These are phyloP conservation scores for Gobiocypris rarus DNA, from an alignment of 2,113 vertebrate species.

Conservation along the genomic window DNA sequence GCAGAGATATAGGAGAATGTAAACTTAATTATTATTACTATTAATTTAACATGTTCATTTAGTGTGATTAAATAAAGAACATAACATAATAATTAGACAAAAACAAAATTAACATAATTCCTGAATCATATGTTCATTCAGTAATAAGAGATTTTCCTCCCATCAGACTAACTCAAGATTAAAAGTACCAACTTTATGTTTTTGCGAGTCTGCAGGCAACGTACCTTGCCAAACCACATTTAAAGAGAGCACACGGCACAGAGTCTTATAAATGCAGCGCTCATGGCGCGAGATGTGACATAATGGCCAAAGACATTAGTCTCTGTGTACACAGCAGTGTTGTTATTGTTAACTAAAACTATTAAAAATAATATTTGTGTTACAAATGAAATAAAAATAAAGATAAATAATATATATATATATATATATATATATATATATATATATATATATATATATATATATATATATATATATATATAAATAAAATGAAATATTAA, in stretches of 20 bases:
- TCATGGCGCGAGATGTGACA: not conserved
- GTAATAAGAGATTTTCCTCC: not conserved
- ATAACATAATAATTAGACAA: not conserved
- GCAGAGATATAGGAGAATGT: not conserved
- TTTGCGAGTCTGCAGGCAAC: not conserved
- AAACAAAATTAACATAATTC: not conserved
- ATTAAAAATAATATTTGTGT: not conserved
- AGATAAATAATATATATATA: too few relatives aligned
- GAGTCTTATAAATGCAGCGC: not conserved
- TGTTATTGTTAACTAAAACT: not conserved
- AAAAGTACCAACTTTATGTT: not conserved
- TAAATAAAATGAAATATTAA: too few relatives aligned
- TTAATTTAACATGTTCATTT: not conserved
- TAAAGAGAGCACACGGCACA: not conserved
- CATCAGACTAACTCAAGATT: not conserved
- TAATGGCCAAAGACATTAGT: not conserved
- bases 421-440: too few relatives aligned
- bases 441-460: too few relatives aligned
- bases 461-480: too few relatives aligned
- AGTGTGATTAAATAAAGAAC: not conserved
- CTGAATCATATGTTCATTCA: not conserved
- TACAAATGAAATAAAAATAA: too few relatives aligned
- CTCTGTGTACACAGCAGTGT: not conserved
- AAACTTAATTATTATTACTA: not conserved
- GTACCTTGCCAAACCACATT: not conserved